Evolutionary conservation across 2,888 invertebrate species (phyloP), one percentile per base, ranked within the genome.

Genomic region (Leucophenga montana): DNA sequence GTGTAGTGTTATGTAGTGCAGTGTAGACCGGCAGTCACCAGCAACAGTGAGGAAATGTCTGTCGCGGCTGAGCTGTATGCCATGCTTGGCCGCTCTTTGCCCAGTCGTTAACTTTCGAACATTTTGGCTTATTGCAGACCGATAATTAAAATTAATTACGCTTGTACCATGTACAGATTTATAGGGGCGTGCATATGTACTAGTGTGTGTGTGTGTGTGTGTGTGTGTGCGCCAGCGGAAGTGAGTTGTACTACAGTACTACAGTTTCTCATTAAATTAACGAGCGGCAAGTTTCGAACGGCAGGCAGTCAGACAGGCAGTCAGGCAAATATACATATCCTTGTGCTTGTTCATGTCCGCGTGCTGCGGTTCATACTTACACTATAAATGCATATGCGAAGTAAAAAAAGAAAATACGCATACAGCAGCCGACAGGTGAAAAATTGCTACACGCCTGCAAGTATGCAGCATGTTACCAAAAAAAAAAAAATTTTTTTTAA

Each of bases 71-170:
- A n/a, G n/a, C n/a, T n/a, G n/a, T n/a, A 22, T 53, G 16, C 46
- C 59, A 46, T 54, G 62, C 46, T 46, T 62, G 57, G 31, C 27
- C 33, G 33, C 27, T 54, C 61, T 56, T 68, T 71, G 11, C 13
- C 31, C 57, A 70, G 73, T 73, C 72, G 72, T 74, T 76, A 74
- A 74, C 75, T 76, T 74, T 66, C 71, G 69, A 76, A 70, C 75
- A 73, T 71, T 73, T 75, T 74, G 72, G 74, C 76, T 76, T 78
- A 78, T 75, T 76, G 75, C 74, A 50, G 61, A 62, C 69, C 75
- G 80, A 85, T 85, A 85, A 85, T 86, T 85, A 85, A 86, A 86
- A 85, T 85, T 82, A 85, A 86, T 86, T 83, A 84, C 82, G 76
- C 78, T 78, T 77, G 81, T 75, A 76, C 75, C 71, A 67, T 65